Evolutionary conservation across 2,113 vertebrate genomes (phyloP).

Genomic region (Actinemys pallida): DNA sequence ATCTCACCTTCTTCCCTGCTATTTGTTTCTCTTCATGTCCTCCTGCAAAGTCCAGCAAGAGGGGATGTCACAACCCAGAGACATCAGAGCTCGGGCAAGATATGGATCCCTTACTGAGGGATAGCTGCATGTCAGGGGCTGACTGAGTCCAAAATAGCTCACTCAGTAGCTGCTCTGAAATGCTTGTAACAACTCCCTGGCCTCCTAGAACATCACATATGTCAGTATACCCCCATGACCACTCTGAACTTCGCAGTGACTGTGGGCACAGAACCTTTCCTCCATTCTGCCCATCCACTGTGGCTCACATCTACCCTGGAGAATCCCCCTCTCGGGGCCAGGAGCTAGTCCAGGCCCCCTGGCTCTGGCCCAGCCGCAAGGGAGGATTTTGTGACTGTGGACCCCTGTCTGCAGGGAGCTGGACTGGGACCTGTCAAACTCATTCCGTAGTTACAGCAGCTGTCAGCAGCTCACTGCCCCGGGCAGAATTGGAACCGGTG

Average conservation of each 20-base stretch:
- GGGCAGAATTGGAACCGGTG: neutral
- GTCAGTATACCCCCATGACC: neutral
- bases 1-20: neutral
- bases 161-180: neutral
- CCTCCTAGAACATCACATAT: neutral
- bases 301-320: neutral
- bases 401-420: neutral
- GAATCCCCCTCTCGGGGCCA: neutral
- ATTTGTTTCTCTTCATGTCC: neutral
- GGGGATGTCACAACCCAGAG: neutral
- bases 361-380: no score
- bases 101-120: neutral
- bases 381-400: neutral
- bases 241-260: fast-evolving
- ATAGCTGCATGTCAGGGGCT: neutral
- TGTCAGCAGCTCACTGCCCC: neutral
- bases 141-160: neutral
- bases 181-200: neutral
- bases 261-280: neutral
- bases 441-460: neutral
- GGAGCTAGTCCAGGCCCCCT: neutral
- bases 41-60: neutral
- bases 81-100: neutral
- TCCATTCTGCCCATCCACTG: neutral
- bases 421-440: constrained; percentile 11